Conservation (phyloP, 2,797 vertebrate genomes). For the Periparus ater region DNA sequence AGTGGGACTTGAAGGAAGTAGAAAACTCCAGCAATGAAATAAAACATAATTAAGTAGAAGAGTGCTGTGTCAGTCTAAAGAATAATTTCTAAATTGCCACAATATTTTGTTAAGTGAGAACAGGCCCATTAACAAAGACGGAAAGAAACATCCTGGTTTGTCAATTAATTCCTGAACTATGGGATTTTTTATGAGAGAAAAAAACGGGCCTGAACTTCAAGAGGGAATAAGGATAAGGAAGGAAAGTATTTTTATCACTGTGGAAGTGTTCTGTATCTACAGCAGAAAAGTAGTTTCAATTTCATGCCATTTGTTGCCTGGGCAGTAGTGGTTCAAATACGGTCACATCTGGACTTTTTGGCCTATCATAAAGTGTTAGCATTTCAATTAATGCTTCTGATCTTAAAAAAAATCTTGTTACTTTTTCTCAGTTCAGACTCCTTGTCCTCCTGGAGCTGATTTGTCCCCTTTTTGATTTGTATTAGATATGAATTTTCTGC, state of each 20-base stretch:
- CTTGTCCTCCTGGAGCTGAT: not conserved
- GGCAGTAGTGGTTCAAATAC: not conserved
- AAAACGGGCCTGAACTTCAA: not conserved
- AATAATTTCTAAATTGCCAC: conserved; percentile 51
- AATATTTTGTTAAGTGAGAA: conserved; percentile 62
- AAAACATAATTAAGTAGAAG: not conserved
- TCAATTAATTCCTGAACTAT: conserved; percentile 45
- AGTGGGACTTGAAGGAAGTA: conserved; percentile 17
- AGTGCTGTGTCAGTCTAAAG: conserved; percentile 11
- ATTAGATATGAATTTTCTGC: not conserved
- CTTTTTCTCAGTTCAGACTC: not conserved
- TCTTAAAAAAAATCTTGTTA: not conserved
- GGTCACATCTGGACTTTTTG: not conserved
- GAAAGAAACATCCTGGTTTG: not conserved
- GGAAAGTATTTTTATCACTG: not conserved
- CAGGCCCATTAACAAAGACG: conserved; percentile 1
- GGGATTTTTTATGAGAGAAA: not conserved
- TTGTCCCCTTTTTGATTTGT: not conserved
- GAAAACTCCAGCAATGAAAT: not conserved
- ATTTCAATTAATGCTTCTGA: not conserved
- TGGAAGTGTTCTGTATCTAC: not conserved
- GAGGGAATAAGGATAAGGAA: not conserved
- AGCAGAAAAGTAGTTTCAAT: not conserved
- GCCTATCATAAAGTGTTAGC: not conserved
- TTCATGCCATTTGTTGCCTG: not conserved